Conservation (phyloP, 2,113 vertebrate genomes). For the Mobula birostris region DNA sequence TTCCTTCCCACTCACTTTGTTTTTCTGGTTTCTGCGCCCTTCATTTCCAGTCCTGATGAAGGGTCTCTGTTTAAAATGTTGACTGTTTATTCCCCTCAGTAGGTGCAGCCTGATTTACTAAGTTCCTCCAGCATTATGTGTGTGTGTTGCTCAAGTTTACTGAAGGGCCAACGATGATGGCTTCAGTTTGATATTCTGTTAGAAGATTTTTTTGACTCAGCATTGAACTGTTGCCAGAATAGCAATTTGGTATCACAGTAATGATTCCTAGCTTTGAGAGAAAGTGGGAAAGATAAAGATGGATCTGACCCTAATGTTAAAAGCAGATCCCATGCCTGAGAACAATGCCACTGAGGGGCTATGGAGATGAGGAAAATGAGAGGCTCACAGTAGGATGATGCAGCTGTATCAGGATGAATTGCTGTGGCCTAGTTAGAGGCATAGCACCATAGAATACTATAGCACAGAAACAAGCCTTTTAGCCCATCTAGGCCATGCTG, state of each 20-base stretch:
- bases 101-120: too few species aligned
- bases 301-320: background rate
- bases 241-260: background rate
- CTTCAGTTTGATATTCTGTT: background rate
- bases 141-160: background rate
- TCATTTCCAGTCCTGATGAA: too few species aligned
- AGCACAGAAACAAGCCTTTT: too few species aligned
- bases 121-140: too few species aligned
- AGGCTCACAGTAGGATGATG: background rate
- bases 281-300: background rate
- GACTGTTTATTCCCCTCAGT: too few species aligned
- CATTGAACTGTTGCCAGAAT: background rate
- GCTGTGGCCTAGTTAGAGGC: background rate
- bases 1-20: too few species aligned
- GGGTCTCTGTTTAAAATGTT: too few species aligned
- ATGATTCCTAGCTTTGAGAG: background rate
- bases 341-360: background rate
- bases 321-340: background rate
- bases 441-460: too few species aligned
- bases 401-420: background rate
- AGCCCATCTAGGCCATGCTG: too few species aligned
- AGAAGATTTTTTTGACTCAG: background rate
- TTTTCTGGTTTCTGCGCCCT: too few species aligned
- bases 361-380: background rate
- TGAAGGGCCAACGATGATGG: background rate